Evolutionary conservation across 2,888 invertebrate species (phyloP).

Genomic region (Troides helena): DNA sequence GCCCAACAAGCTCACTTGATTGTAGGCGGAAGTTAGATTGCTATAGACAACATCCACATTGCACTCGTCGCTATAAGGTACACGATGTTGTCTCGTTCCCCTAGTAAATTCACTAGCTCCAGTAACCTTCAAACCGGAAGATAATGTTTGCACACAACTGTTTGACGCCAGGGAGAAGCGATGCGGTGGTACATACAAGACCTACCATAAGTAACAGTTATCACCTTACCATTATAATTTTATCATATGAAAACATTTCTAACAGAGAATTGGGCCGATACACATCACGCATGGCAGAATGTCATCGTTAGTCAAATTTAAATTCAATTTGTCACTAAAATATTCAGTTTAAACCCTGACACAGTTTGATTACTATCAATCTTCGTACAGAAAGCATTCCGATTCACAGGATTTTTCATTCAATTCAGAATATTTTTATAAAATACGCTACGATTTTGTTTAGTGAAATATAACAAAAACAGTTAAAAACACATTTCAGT

Average conservation of each 20-base stretch:
- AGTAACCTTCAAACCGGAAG: no score
- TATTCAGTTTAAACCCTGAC: slow-evolving; percentile 5
- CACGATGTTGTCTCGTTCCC: no score
- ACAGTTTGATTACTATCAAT: background rate
- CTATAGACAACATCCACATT: no score
- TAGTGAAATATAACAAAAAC: background rate
- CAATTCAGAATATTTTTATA: background rate
- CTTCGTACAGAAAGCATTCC: background rate
- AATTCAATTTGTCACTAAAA: slow-evolving; percentile 19
- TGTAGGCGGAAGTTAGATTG: no score
- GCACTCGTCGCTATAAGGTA: no score
- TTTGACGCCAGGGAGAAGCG: no score
- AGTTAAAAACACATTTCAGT: background rate
- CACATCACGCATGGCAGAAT: slow-evolving; percentile 18
- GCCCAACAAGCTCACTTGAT: no score
- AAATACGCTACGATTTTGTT: background rate
- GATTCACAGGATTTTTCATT: background rate
- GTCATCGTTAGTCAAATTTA: slow-evolving; percentile 22
- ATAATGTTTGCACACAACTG: no score
- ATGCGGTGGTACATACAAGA: no score
- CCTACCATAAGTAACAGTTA: no score
- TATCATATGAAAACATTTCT: background rate
- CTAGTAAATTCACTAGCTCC: no score
- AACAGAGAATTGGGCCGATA: slow-evolving; percentile 1
- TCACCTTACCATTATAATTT: background rate